phyloP scores from a whole-genome alignment of 2,113 vertebrate species.

The Muntiacus muntjak region DNA sequence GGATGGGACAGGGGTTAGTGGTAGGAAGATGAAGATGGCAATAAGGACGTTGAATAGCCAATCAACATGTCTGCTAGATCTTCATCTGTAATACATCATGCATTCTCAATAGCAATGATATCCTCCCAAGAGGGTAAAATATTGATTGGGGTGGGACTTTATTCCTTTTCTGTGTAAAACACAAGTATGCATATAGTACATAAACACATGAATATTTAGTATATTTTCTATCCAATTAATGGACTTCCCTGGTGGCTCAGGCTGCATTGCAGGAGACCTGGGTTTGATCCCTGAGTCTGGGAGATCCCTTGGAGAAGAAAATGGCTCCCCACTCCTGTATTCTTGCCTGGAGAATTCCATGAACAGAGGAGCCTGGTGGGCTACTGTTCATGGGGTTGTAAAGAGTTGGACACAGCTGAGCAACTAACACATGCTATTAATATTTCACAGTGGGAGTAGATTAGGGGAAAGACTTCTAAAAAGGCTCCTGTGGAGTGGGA shows the following conservation, averaged over 20 bases:
- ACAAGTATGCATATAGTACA: not conserved
- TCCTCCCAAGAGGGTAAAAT: not conserved
- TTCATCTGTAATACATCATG: not conserved
- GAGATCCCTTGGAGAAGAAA: not conserved
- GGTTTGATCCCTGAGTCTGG: not conserved
- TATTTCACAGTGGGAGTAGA: not conserved
- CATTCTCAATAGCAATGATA: not conserved
- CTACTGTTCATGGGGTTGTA: not conserved
- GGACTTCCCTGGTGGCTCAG: not conserved
- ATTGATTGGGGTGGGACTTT: not conserved
- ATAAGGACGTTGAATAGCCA: no score
- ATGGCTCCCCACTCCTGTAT: not conserved
- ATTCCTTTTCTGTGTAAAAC: not conserved
- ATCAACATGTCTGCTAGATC: not conserved
- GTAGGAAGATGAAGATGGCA: not conserved
- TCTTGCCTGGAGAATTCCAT: not conserved
- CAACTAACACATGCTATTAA: not conserved
- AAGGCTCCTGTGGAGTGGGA: not conserved
- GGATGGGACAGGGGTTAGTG: fast-evolving
- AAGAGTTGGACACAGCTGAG: not conserved
- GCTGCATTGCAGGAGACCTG: not conserved
- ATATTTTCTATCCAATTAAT: not conserved
- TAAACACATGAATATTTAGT: not conserved
- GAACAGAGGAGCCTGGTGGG: not conserved
- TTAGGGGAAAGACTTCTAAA: not conserved